Base-by-base conservation (phyloP, 2,113 vertebrate genomes). In the Cynocephalus volans region DNA sequence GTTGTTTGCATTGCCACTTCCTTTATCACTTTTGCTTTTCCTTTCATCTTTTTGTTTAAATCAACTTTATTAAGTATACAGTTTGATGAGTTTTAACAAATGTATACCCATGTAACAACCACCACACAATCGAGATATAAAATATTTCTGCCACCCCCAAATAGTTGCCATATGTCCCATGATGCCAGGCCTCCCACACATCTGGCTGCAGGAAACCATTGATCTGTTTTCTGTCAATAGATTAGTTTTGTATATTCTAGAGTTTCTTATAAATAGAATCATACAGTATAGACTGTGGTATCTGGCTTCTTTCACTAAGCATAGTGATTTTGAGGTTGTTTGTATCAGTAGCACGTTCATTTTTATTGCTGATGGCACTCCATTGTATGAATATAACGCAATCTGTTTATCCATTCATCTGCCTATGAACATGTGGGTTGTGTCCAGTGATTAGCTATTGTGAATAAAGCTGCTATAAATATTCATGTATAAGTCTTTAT, bases 41-140 rank as follows among this genome's bases (percentile, higher is more conserved):
- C 48, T 93, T 45, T 72, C 17, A 24, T 24, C 14, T 77, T 82
- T 56, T 45, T 89, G 15, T 70, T 79, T 58, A 85, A 91, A 60
- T 95, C 18, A 19, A 1, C 31, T 86, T 48, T 69, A 77, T 77
- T 60, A 88, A 69, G 15, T 52, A 10, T 65, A 23, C 52, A 50
- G 7, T 88, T 88, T 56, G 52, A 41, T 92, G 65, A 89, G 45
- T 94, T 95, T 62, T 64, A 97, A 76, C 52, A 70, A 77, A 64
- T 70, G 21, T n/a, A n/a, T 73, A 62, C 3, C 50, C 15, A 17
- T 60, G 54, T 48, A 45, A 62, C 23, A 77, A 50, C 26, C 19
- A 52, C 21, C 9, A 64, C 15, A 52, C 6, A 18, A n/a, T n/a
- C 12, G 41, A 60, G 24, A 48, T 60, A 28, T 45, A 21, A 94